These are phyloP conservation scores for Onthophagus sagittarius DNA, from an alignment of 2,888 invertebrate genomes.

Conservation along the genomic window DNA sequence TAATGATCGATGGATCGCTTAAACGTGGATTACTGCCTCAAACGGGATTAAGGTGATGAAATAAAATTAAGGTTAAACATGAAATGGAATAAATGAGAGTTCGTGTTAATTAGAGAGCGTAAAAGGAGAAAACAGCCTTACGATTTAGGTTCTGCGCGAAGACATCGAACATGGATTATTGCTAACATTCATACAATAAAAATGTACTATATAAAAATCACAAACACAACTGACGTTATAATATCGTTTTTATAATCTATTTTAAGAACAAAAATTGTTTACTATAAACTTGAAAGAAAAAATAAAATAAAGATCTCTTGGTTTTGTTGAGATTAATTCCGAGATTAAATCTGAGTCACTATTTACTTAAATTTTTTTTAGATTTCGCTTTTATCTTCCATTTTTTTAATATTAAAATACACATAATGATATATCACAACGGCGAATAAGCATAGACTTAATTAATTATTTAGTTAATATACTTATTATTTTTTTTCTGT, in stretches of 20 bases:
- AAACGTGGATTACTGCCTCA: slow-evolving; percentile 1
- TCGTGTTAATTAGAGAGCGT: slow-evolving; percentile 4
- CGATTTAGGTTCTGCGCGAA: slow-evolving; percentile 4
- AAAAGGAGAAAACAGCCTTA: background rate
- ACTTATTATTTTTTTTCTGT: background rate
- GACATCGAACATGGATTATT: slow-evolving; percentile 21
- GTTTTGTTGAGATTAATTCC: slow-evolving; percentile 1
- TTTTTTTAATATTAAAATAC: slow-evolving; percentile 9
- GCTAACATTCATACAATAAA: slow-evolving; percentile 22
- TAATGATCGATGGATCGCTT: background rate
- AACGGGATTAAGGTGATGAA: background rate
- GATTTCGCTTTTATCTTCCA: background rate
- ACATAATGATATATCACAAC: slow-evolving; percentile 5
- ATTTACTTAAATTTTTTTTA: background rate
- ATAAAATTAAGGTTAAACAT: background rate
- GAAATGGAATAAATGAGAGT: background rate
- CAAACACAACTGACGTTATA: slow-evolving; percentile 24
- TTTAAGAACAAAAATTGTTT: too few species aligned
- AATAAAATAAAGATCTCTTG: background rate
- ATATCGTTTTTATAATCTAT: background rate
- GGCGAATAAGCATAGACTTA: background rate
- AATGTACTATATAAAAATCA: slow-evolving; percentile 22
- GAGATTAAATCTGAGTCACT: background rate
- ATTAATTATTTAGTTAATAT: background rate
- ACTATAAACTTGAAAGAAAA: background rate